These are phyloP conservation scores for Gopherus evgoodei DNA, from an alignment of 2,113 vertebrate genomes.

Conservation along the genomic window DNA sequence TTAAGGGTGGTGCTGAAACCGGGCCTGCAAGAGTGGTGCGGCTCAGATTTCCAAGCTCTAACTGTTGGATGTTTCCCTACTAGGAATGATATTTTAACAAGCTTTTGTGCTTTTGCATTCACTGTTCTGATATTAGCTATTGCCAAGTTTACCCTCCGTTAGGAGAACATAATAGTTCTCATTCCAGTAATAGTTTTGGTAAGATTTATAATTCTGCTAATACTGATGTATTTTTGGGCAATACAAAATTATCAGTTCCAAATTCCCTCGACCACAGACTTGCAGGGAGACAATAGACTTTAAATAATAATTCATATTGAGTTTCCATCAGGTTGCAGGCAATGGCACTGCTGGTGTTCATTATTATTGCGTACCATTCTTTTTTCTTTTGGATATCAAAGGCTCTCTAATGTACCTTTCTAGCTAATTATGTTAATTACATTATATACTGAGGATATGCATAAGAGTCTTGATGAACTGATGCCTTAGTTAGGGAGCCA, in stretches of 20 bases:
- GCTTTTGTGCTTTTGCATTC: constrained; percentile 26
- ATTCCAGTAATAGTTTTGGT: constrained; percentile 58
- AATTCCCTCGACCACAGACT: neutral
- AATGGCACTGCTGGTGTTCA: neutral
- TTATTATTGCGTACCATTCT: neutral
- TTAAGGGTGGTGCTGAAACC: constrained; percentile 55
- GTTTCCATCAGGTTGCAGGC: neutral
- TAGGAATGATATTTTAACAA: constrained; percentile 60
- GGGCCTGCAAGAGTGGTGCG: constrained; percentile 31
- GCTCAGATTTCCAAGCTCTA: constrained; percentile 46
- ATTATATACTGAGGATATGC: constrained; percentile 34
- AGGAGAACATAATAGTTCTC: constrained; percentile 35
- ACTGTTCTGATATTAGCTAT: constrained; percentile 52
- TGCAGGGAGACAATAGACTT: neutral
- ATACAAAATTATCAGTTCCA: constrained; percentile 10
- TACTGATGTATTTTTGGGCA: neutral
- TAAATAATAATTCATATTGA: neutral
- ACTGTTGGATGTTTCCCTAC: constrained; percentile 42
- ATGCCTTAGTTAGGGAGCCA: constrained; percentile 29
- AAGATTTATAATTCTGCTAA: constrained; percentile 8
- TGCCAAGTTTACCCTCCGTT: constrained; percentile 22
- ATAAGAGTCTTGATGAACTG: constrained; percentile 12
- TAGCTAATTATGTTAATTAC: constrained; percentile 33
- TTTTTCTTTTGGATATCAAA: neutral
- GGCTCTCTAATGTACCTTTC: constrained; percentile 5